These are phyloP conservation scores for Drosophila parvula DNA, from an alignment of 1,140 invertebrate genomes.

Conservation along the genomic window DNA sequence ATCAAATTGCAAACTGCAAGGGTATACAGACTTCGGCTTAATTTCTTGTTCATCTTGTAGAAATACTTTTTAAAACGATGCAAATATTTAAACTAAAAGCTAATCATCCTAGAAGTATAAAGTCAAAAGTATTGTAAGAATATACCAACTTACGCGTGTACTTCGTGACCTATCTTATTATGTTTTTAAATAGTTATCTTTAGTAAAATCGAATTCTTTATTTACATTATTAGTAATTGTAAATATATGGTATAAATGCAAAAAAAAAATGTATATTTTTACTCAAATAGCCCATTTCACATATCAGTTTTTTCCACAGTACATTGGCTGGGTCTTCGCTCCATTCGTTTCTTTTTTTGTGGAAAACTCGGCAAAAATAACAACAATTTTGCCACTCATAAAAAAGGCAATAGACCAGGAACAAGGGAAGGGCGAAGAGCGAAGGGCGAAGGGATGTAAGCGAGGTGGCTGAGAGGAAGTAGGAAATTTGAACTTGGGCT, in stretches of 20 bases:
- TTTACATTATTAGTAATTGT: background rate
- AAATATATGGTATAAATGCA: background rate
- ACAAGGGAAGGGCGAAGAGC: constrained; percentile 15
- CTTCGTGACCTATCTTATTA: too few relatives aligned
- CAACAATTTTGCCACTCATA: constrained; percentile 62
- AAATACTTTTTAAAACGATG: too few relatives aligned
- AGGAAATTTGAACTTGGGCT: constrained; percentile 80
- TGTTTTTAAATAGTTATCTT: background rate
- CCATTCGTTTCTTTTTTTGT: constrained; percentile 15
- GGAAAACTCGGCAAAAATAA: constrained; percentile 51
- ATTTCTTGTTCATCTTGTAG: too few relatives aligned
- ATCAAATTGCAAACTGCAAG: too few relatives aligned
- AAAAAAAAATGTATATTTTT: background rate
- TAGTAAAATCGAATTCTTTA: background rate
- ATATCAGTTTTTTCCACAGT: constrained; percentile 16
- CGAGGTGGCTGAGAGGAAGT: constrained; percentile 49
- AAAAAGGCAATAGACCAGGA: constrained; percentile 47
- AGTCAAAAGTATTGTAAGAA: too few relatives aligned
- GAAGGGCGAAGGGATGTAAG: background rate
- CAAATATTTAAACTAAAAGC: too few relatives aligned
- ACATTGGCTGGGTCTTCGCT: constrained; percentile 9
- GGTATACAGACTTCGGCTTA: too few relatives aligned
- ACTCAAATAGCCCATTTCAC: background rate
- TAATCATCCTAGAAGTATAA: too few relatives aligned
- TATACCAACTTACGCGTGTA: too few relatives aligned